Evolutionary conservation across 2,797 vertebrate genomes (phyloP).

Genomic region (Chloroceryle amazona): DNA sequence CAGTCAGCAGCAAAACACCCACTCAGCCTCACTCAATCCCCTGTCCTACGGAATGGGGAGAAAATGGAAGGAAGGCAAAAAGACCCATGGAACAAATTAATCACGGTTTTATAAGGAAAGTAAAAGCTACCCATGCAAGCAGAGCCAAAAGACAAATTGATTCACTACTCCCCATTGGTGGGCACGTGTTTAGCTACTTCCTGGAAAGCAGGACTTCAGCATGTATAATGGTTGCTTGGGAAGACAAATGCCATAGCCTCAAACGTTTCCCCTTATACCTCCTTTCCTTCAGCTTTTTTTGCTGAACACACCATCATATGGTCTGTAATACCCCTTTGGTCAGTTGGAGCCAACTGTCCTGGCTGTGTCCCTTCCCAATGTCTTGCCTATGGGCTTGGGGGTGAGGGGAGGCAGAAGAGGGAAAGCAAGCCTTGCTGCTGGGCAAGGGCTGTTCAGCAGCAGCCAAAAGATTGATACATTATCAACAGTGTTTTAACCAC

Average conservation of each 20-base stretch:
- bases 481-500: neutral
- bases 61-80: neutral
- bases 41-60: neutral
- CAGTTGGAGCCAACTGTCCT: neutral
- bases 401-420: neutral
- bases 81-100: neutral
- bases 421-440: neutral
- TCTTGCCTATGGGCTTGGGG: neutral
- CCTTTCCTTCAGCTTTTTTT: neutral
- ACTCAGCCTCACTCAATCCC: neutral
- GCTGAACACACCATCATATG: fast-evolving
- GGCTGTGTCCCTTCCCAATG: neutral
- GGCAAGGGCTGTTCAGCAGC: neutral
- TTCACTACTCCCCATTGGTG: neutral
- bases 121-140: neutral
- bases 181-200: neutral
- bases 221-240: neutral
- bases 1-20: neutral
- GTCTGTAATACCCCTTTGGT: neutral
- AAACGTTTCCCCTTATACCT: neutral
- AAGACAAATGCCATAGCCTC: neutral
- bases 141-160: neutral
- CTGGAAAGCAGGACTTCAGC: neutral
- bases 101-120: neutral
- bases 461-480: neutral